Evolutionary conservation across 2,113 vertebrate genomes (phyloP), one percentile per base, ranked within the genome.

Genomic region (Pongo abelii): DNA sequence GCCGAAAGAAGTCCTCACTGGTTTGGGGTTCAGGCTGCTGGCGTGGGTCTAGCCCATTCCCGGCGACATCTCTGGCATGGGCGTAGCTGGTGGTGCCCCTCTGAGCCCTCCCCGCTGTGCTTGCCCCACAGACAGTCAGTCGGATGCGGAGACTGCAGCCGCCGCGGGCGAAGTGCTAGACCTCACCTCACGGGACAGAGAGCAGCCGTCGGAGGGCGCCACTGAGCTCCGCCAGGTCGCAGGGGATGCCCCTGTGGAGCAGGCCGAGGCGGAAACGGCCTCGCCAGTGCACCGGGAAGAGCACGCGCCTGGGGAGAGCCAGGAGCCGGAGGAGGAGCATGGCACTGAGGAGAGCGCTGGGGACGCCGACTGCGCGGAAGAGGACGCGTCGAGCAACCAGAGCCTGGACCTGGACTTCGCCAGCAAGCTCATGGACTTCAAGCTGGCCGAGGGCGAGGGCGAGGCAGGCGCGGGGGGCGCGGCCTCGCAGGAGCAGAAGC

Each of bases 331-430:
- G 32, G 95, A 98, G 35, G 98, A 98, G 64, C 84, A 93, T 0
- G 96, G 98, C 0, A 96, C 98, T 74, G 98, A 93, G 85, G 98
- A 98, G 93, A 77, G 40, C 12, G 93, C 96, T 4, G 97, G 97
- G 81, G 98, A 97, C 6, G 97, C 98, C 3, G 98, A 98, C 1
- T 98, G 98, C 80, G 97, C 93, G 0, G 99, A 99, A 61, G 99
- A 99, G 61, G 99, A 99, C 97, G 98, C 98, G 8, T 98, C 99
- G 97, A 99, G 99, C 99, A 99, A 99, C 98, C 99, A 99, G 97
- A 99, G 99, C 98, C 98, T 99, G 98, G 99, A 99, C 98, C 99
- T 99, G 88, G 99, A 99, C 98, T 99, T 99, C 12, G 99, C 99
- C 97, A 99, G 99, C 97, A 99, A 99, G 98, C 99, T 99, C 83